phyloP scores from a whole-genome alignment of 2,113 vertebrate genomes.

The Oxygymnocypris stewartii region DNA sequence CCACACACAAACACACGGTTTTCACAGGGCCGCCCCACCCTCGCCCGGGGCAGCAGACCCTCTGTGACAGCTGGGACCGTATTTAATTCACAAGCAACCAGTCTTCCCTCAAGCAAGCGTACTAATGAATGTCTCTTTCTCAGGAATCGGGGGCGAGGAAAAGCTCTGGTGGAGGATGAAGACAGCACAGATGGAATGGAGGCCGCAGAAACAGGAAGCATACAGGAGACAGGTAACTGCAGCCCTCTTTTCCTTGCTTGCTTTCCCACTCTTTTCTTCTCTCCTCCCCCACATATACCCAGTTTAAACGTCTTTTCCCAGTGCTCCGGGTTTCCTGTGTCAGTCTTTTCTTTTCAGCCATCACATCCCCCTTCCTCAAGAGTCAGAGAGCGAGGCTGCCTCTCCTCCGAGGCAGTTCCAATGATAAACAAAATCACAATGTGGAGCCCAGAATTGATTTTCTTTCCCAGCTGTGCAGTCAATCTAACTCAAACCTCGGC shows the following conservation, averaged over 20 bases:
- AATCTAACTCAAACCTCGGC: conserved; percentile 56
- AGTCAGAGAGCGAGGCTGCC: conserved; percentile 3
- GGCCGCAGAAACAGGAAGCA: conserved; percentile 83
- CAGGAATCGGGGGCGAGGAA: conserved; percentile 93
- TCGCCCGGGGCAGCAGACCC: background rate
- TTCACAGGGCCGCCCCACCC: background rate
- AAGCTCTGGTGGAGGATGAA: conserved; percentile 89
- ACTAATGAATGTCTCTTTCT: conserved; percentile 36
- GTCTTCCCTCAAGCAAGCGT: conserved; percentile 45
- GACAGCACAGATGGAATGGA: conserved; percentile 97
- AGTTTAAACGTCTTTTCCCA: conserved; percentile 1
- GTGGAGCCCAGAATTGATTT: conserved; percentile 49
- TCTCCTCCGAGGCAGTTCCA: conserved; percentile 32
- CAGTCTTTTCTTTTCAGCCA: conserved; percentile 35
- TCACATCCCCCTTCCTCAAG: conserved; percentile 35
- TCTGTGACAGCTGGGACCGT: background rate
- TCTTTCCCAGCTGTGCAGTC: conserved; percentile 49
- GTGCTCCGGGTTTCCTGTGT: conserved; percentile 1
- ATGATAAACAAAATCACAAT: conserved; percentile 50
- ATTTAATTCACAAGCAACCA: background rate
- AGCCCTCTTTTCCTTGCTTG: background rate
- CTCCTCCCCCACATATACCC: conserved; percentile 13
- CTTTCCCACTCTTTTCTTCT: background rate
- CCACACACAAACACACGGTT: background rate
- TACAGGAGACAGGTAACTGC: conserved; percentile 83